Base-by-base conservation (phyloP, 2,888 invertebrate genomes). In the Aricia artaxerxes region DNA sequence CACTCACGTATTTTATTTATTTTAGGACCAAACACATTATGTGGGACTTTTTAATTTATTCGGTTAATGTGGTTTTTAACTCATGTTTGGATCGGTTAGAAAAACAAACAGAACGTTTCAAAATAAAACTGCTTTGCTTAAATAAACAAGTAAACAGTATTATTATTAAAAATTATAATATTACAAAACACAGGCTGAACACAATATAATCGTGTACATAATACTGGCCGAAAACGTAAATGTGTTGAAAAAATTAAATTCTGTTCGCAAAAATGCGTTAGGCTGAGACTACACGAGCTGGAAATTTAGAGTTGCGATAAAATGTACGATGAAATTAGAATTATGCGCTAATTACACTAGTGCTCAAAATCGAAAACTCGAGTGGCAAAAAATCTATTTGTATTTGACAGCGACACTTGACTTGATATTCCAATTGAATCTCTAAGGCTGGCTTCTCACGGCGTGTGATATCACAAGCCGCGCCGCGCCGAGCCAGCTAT, bases 1-100 rank as follows among this genome's bases (percentile, higher is more conserved):
- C 64, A 11, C 31, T 69, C 35, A 69, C 11, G 31, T 69, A 31
- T 69, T 69, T 69, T 69, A 69, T 69, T 69, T 69, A 64, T 64
- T 64, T 64, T 31, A 31, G 64, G 35, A 38, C 16, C 35, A 69
- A 64, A 31, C 31, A 69, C 69, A 69, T 69, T 38, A 69, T 16
- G 69, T 16, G 16, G 69, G 35, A 16, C 35, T 69, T 69, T 69
- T 38, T 69, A 69, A 69, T 69, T 69, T 69, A 69, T 69, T 13
- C 16, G 35, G 69, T 38, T 69, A 13, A 69, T 69, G 35, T 69
- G 35, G 69, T 69, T 69, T 35, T 13, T 13, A 69, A 69, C 35
- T 69, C 35, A 13, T 13, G 69, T 69, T 69, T 69, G 69, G 11
- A 35, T 69, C 11, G 38, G 69, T 69, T 38, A 38, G 35, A 69